Conservation (phyloP, 2,113 vertebrate species). For the Anthoscopus minutus region DNA sequence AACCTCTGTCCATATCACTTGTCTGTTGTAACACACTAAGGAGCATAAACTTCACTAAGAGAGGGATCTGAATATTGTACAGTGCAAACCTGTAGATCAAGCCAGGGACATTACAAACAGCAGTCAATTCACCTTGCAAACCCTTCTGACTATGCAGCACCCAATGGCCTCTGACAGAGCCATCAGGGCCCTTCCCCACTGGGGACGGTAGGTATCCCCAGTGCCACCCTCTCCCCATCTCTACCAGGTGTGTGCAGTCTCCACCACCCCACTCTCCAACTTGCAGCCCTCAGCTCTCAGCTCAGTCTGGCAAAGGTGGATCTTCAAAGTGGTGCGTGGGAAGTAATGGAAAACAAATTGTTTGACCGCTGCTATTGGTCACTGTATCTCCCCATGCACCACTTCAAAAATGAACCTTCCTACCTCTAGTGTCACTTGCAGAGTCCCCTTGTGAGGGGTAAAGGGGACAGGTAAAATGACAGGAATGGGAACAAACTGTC, state of each 20-base stretch:
- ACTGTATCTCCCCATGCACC: slow-evolving; percentile 68
- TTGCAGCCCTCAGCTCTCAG: slow-evolving; percentile 83
- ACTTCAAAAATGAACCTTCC: slow-evolving; percentile 74
- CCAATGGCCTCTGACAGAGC: slow-evolving; percentile 6
- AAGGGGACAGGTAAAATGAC: background rate
- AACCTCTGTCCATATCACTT: background rate
- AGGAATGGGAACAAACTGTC: slow-evolving; percentile 47
- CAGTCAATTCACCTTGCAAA: slow-evolving; percentile 6
- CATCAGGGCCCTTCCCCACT: background rate
- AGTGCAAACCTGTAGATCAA: slow-evolving; percentile 62
- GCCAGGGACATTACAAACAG: slow-evolving; percentile 69
- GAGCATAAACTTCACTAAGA: background rate
- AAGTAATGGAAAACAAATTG: slow-evolving; percentile 49
- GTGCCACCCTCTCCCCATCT: background rate
- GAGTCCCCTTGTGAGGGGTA: slow-evolving; percentile 9
- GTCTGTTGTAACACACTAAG: background rate
- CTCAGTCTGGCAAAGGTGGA: slow-evolving; percentile 64
- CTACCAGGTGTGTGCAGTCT: slow-evolving; percentile 62
- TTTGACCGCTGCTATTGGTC: background rate
- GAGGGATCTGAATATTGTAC: slow-evolving; percentile 68
- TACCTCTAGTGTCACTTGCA: slow-evolving; percentile 57
- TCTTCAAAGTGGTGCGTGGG: slow-evolving; percentile 75
- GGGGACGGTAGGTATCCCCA: slow-evolving; percentile 33
- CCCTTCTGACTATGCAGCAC: slow-evolving; percentile 32
- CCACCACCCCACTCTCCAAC: slow-evolving; percentile 81